Conservation (phyloP, 2,888 invertebrate genomes). For the Pantelozetes paolii region DNA sequence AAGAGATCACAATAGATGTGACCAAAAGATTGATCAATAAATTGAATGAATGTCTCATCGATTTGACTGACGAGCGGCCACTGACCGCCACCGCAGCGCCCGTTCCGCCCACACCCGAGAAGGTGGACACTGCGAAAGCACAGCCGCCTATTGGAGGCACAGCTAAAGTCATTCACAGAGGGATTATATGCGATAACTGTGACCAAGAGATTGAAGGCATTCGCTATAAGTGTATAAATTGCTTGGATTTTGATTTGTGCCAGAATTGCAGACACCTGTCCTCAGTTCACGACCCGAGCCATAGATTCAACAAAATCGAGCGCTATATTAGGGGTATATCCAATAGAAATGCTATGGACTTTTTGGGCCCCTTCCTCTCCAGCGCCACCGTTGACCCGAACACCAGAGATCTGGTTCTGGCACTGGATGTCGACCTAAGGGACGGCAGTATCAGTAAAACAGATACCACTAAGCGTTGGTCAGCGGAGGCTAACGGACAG, state of each 20-base stretch:
- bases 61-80: background rate
- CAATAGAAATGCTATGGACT: no score
- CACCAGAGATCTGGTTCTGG: background rate
- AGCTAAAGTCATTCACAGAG: constrained; percentile 45
- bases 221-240: constrained; percentile 54
- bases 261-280: constrained; percentile 50
- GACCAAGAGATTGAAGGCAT: constrained; percentile 51
- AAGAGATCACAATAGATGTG: constrained; percentile 26
- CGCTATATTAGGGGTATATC: constrained; percentile 12
- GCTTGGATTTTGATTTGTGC: constrained; percentile 53
- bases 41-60: background rate
- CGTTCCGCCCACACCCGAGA: background rate
- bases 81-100: background rate
- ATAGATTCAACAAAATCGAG: constrained; percentile 14
- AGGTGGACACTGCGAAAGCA: background rate
- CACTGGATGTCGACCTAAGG: constrained; percentile 21
- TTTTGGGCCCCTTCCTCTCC: background rate
- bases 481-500: background rate
- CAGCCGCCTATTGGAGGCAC: background rate
- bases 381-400: background rate
- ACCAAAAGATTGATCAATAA: constrained; percentile 12
- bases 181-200: constrained; percentile 53
- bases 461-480: no score
- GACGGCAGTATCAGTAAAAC: constrained; percentile 44
- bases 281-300: constrained; percentile 12